A percentile compares a stretch with the other conserved stretches of the same genome.
These are phyloP conservation scores for Hypselothyrea guttata DNA, from an alignment of 2,888 invertebrate species.

Conservation along the genomic window DNA sequence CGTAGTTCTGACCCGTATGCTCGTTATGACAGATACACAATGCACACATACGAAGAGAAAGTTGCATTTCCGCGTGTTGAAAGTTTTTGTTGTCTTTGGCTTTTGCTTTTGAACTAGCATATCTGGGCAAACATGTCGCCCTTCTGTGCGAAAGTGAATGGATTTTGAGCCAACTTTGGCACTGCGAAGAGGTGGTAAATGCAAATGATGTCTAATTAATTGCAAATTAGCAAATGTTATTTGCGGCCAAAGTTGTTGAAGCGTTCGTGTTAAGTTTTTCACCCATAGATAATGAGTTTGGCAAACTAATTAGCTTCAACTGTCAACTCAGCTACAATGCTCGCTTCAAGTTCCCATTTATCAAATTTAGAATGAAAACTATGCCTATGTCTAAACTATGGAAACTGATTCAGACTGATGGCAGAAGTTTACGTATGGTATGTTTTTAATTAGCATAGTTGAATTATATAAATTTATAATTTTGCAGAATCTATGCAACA, in stretches of 20 bases:
- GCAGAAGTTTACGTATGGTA: too few relatives aligned
- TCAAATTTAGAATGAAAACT: neutral
- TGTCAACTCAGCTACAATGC: neutral
- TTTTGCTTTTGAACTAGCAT: neutral
- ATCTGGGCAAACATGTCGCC: conserved; percentile 32
- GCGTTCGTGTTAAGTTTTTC: conserved; percentile 52
- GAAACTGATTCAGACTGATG: neutral
- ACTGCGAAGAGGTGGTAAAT: conserved; percentile 45
- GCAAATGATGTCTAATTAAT: conserved; percentile 72
- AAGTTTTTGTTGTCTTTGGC: conserved; percentile 21
- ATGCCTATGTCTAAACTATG: too few relatives aligned
- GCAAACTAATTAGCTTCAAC: conserved; percentile 45
- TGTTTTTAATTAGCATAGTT: too few relatives aligned
- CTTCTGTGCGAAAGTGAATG: conserved; percentile 23
- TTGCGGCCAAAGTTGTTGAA: conserved; percentile 45
- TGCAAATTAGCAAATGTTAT: conserved; percentile 53
- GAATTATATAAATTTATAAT: too few relatives aligned
- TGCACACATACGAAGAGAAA: conserved; percentile 9
- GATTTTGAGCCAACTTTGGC: conserved; percentile 33
- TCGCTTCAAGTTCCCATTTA: conserved; percentile 4
- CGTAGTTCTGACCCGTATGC: conserved; percentile 18
- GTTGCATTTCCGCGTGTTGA: conserved; percentile 41
- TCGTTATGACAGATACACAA: conserved; percentile 9
- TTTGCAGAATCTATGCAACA: too few relatives aligned
- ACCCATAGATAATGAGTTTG: conserved; percentile 52